Conservation (phyloP, 1,140 invertebrate species). For the Atta cephalotes region DNA sequence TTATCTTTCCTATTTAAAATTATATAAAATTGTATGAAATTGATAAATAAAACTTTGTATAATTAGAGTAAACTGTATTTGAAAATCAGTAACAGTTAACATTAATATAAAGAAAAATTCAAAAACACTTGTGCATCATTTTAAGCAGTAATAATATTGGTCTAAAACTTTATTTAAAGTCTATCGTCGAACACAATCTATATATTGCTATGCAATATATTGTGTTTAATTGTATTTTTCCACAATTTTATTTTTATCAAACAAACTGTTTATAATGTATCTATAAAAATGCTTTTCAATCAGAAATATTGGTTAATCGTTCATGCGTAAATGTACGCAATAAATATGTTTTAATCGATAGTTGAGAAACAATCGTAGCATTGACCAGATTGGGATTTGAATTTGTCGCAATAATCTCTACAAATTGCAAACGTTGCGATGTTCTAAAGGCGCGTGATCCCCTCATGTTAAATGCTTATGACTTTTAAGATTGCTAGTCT, state of each 20-base stretch:
- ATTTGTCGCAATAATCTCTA: conserved; percentile 19
- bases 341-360: not conserved
- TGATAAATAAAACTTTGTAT: not conserved
- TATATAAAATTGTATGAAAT: not conserved
- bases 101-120: not conserved
- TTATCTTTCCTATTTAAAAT: not conserved
- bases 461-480: conserved; percentile 48
- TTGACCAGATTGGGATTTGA: conserved; percentile 28
- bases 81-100: not conserved
- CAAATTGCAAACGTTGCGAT: conserved; percentile 35
- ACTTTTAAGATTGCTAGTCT: conserved; percentile 60
- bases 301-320: not conserved
- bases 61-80: not conserved
- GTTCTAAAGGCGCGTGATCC: conserved; percentile 22
- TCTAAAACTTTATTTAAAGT: conserved; percentile 22
- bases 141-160: not conserved
- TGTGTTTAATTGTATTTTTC: not conserved
- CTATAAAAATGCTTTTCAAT: conserved; percentile 13
- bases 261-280: not conserved
- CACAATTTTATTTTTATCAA: conserved; percentile 12
- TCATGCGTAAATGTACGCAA: not conserved
- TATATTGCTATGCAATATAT: conserved; percentile 1
- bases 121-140: not conserved
- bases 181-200: conserved; percentile 10
- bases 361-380: conserved; percentile 1